These are phyloP conservation scores for Pogonognathellus flavescens DNA, from an alignment of 1,140 invertebrate genomes.

Conservation along the genomic window DNA sequence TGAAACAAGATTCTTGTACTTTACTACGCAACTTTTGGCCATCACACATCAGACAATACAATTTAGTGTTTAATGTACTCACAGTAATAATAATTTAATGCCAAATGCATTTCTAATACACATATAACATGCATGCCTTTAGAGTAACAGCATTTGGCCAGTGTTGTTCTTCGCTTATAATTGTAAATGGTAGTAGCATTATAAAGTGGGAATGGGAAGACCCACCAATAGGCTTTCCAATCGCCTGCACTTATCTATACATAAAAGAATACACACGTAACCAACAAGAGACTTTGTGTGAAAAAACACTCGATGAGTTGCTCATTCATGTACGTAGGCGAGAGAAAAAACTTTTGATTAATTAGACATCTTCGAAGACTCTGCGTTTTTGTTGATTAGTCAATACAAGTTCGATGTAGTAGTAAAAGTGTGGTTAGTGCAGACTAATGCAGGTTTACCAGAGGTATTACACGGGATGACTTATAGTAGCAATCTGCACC, in stretches of 20 bases:
- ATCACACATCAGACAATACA: conserved; percentile 20
- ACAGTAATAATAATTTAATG: conserved; percentile 18
- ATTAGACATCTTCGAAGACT: conserved; percentile 58
- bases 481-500: too few species aligned
- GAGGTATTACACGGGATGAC: too few species aligned
- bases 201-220: background rate
- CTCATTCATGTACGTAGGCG: conserved; percentile 33
- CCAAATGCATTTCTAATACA: conserved; percentile 2
- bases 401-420: background rate
- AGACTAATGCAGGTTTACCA: background rate
- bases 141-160: background rate
- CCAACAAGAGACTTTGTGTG: conserved; percentile 1
- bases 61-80: conserved; percentile 23
- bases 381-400: conserved; percentile 42
- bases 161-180: background rate
- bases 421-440: background rate
- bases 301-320: conserved; percentile 42
- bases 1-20: conserved; percentile 45
- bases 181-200: background rate
- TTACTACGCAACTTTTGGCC: background rate
- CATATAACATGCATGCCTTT: background rate
- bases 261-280: conserved; percentile 11
- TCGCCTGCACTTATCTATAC: background rate
- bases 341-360: conserved; percentile 61
- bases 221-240: background rate